Conservation (phyloP, 2,113 vertebrate species). For the Cyanoramphus novaezelandiae region DNA sequence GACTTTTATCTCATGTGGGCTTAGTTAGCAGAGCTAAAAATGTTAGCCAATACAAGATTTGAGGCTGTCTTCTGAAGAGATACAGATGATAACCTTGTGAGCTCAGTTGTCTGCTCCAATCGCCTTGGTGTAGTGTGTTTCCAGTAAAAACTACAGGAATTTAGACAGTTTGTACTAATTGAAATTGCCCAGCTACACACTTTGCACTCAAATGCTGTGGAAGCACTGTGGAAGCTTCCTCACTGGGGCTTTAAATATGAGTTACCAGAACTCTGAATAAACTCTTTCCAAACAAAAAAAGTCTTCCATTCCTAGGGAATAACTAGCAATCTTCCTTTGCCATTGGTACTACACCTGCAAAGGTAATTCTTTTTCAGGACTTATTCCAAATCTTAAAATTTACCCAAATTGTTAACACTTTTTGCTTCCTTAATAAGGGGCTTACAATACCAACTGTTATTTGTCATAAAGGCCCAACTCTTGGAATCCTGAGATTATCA, state of each 20-base stretch:
- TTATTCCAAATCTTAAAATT: background rate
- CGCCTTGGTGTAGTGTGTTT: background rate
- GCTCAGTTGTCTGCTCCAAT: conserved; percentile 13
- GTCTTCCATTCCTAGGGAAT: background rate
- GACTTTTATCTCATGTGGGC: conserved; percentile 21
- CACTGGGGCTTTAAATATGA: rapidly evolving
- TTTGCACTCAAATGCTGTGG: background rate
- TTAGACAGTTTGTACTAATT: background rate
- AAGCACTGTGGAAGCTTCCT: background rate
- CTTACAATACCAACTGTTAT: background rate
- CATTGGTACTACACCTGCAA: background rate
- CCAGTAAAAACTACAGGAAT: background rate
- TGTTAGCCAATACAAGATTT: background rate
- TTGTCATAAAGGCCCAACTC: background rate
- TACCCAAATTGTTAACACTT: background rate
- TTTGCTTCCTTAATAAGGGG: background rate
- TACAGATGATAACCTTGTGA: conserved; percentile 40
- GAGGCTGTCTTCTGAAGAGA: background rate
- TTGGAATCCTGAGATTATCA: background rate
- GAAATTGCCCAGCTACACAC: background rate
- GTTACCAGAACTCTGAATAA: background rate
- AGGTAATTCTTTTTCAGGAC: background rate
- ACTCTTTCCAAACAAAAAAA: background rate
- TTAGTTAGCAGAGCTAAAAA: conserved; percentile 32
- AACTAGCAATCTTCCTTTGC: background rate